Base-by-base conservation (phyloP, 2,797 vertebrate genomes). In the Gallinago stenura region DNA sequence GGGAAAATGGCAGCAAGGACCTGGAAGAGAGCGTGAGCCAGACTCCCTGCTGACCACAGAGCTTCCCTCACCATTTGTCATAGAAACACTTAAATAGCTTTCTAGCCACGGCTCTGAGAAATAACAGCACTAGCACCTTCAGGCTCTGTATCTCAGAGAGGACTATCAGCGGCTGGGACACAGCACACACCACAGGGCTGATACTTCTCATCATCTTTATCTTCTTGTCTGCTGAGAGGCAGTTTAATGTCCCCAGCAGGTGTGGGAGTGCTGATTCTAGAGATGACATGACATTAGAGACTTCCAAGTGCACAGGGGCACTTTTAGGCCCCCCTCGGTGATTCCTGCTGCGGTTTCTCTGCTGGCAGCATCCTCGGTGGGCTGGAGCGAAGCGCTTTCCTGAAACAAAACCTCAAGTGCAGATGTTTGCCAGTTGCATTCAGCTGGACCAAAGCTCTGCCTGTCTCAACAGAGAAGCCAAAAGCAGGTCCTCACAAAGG, bases 1-100 rank as follows among this genome's bases (percentile, higher is more conserved):
- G 31, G 71, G 85, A 91, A 93, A 66, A 93, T 64, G 72, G 58
- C 85, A 94, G n/a, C 3, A 4, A 92, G 57, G 71, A 94, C 77
- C 81, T 92, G 45, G 62, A 72, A 81, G 71, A 82, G 62, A 84
- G 15, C 2, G 0, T 84, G 77, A 96, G 68, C 77, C 77, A 94
- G 77, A 45, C 60, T 76, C 50, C 58, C 66, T 90, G 68, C 83
- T 0, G 26, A 91, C 81, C 89, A 41, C 75, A 87, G 79, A 92
- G 57, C 60, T 89, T 94, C 45, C 83, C 75, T 92, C 0, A 0
- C 71, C 56, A 57, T 95, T 95, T 94, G 70, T 94, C 88, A 83
- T 3, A 73, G 66, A 82, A 90, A 64, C n/a, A 41, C 70, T 84
- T 46, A 43, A 68, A 90, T 81, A 84, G 56, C 64, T 94, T 93